phyloP scores from a whole-genome alignment of 2,797 vertebrate species.

The Eupleurogrammus muticus region DNA sequence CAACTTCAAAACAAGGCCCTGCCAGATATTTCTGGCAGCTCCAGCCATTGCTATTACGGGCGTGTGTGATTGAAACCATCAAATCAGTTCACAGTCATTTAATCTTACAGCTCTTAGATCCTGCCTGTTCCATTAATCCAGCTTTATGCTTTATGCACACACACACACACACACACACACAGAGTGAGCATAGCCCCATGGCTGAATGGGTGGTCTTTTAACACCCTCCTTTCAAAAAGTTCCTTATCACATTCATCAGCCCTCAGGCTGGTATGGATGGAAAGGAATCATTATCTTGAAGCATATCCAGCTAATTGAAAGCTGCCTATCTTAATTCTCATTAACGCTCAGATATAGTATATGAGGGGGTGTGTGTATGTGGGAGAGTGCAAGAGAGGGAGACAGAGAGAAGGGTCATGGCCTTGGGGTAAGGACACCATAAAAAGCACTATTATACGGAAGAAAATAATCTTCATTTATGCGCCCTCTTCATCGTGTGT shows the following conservation, averaged over 20 bases:
- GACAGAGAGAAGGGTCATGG: slow-evolving; percentile 33
- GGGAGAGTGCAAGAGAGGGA: not conserved
- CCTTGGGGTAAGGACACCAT: slow-evolving; percentile 38
- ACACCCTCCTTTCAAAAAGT: slow-evolving; percentile 55
- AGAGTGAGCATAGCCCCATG: slow-evolving; percentile 18
- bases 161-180: slow-evolving; percentile 9
- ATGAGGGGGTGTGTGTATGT: slow-evolving; percentile 14
- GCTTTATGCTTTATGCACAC: slow-evolving; percentile 68
- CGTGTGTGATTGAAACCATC: slow-evolving; percentile 64
- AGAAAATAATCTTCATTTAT: slow-evolving; percentile 54
- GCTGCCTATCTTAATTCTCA: slow-evolving; percentile 63
- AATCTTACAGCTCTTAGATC: slow-evolving; percentile 75
- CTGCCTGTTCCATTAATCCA: slow-evolving; percentile 75
- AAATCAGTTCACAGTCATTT: slow-evolving; percentile 79
- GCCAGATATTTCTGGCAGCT: slow-evolving; percentile 50
- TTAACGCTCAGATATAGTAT: slow-evolving; percentile 50
- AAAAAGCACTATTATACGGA: slow-evolving; percentile 51
- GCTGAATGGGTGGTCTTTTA: slow-evolving; percentile 65
- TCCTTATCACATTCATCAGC: slow-evolving; percentile 61
- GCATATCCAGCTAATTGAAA: slow-evolving; percentile 73
- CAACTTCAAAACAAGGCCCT: slow-evolving; percentile 39
- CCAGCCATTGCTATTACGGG: slow-evolving; percentile 33
- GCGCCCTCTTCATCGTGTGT: slow-evolving; percentile 37
- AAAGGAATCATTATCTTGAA: slow-evolving; percentile 68
- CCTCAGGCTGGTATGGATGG: slow-evolving; percentile 39